phyloP scores from a whole-genome alignment of 2,113 vertebrate genomes.

The Strix aluco region DNA sequence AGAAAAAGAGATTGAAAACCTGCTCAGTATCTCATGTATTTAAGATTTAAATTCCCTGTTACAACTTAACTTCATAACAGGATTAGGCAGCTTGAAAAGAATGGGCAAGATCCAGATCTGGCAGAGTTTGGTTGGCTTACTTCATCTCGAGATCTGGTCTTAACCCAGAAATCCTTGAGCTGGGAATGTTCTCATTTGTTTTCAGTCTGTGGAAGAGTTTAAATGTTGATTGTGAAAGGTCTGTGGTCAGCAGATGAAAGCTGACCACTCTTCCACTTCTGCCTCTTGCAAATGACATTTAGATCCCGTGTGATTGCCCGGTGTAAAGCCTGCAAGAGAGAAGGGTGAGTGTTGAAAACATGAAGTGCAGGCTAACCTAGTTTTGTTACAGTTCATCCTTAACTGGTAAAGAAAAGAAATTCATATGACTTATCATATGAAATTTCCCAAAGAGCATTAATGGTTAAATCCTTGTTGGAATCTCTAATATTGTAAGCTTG shows the following conservation, averaged over 20 bases:
- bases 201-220: neutral
- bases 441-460: conserved; percentile 78
- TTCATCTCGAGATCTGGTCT: neutral
- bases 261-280: neutral
- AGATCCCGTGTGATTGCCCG: rapidly evolving
- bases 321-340: neutral
- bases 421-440: conserved; percentile 65
- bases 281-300: neutral
- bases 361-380: neutral
- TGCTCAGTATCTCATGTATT: neutral
- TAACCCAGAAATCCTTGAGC: conserved; percentile 41
- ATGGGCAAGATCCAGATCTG: conserved; percentile 6
- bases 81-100: conserved; percentile 58
- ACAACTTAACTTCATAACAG: conserved; percentile 54
- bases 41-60: conserved; percentile 51
- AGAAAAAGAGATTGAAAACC: conserved; percentile 33
- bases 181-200: conserved; percentile 9
- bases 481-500: conserved; percentile 76
- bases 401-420: conserved; percentile 26
- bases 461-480: conserved; percentile 86
- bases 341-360: neutral
- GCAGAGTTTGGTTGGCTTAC: conserved; percentile 28
- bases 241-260: conserved; percentile 6
- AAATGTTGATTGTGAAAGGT: neutral
- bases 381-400: conserved; percentile 22